A percentile compares a stretch with the other conserved stretches of the same genome.
Conservation (phyloP, 2,888 invertebrate species). For the Apamea anceps region DNA sequence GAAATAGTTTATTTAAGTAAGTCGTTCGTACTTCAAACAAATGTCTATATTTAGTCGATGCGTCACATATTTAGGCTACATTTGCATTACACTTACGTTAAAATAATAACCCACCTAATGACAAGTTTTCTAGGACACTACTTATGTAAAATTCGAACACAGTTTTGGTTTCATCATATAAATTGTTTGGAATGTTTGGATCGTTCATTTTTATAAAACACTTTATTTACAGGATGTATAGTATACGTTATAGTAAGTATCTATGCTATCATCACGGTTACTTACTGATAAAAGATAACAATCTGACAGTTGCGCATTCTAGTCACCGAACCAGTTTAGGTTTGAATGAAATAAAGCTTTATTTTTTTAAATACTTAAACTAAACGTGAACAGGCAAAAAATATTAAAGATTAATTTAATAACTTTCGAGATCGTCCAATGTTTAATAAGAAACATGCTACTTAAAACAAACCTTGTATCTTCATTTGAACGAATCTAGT, state of each 20-base stretch:
- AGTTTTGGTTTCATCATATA: slow-evolving; percentile 72
- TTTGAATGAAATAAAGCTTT: background rate
- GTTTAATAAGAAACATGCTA: background rate
- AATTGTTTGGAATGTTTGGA: slow-evolving; percentile 72
- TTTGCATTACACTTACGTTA: slow-evolving; percentile 32
- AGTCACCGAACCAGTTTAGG: slow-evolving; percentile 26
- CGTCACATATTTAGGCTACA: slow-evolving; percentile 27
- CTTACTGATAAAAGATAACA: slow-evolving; percentile 76
- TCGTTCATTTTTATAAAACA: slow-evolving; percentile 74
- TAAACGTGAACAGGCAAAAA: background rate
- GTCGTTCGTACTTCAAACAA: slow-evolving; percentile 15
- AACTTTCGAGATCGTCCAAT: background rate
- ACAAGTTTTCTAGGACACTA: slow-evolving; percentile 77
- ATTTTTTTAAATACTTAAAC: background rate
- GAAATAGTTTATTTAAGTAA: background rate
- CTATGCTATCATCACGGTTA: slow-evolving; percentile 68
- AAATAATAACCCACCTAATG: slow-evolving; percentile 75
- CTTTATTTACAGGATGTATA: slow-evolving; percentile 41
- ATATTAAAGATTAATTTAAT: background rate
- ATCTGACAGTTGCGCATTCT: slow-evolving; percentile 45
- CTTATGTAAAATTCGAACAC: slow-evolving; percentile 81
- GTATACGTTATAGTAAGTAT: slow-evolving; percentile 54
- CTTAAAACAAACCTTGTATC: background rate
- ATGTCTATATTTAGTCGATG: slow-evolving; percentile 24
- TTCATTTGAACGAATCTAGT: slow-evolving; percentile 13